Base-by-base conservation (phyloP, 2,113 vertebrate species). In the Meriones unguiculatus region DNA sequence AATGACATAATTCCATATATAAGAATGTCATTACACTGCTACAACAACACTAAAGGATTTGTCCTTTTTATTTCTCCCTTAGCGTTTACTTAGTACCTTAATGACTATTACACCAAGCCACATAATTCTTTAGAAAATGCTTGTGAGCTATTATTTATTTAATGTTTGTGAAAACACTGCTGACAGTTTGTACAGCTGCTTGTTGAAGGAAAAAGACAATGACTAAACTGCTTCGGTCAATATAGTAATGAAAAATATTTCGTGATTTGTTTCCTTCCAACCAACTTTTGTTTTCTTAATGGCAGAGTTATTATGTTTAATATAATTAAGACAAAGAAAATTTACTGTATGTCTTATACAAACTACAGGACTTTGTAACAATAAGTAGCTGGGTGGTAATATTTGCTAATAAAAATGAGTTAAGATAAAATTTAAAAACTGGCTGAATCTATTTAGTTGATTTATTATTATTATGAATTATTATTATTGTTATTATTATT, bases 151-250 rank as follows among this genome's bases (percentile, higher is more conserved):
- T 32, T 91, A 1, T 54, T 67, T 84, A 80, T 62, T 89, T 69
- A 24, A 72, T 80, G 11, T 65, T 87, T 91, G 11, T 59, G 28
- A 84, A 12, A 95, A 78, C 69, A 93, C 78, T 69, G 28, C 88
- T 64, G 18, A 65, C 4, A n/a, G 12, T 88, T 28, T 86, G 0
- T 76, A 15, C 13, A 91, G 14, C 2, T n/a, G 12, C 0, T 93
- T 95, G 54, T 10, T 78, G 52, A 90, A 87, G 67, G 12, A 65
- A 25, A 22, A 95, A 93, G 18, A 57, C 46, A 52, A 94, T 73
- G 0, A 10, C 14, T 73, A 84, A 88, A 57, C 85, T 90, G 89
- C 8, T 32, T 76, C 89, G 17, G 12, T 46, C 15, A 87, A 54
- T 91, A 84, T 75, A 70, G 3, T 65, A 78, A 91, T 69, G 59